Base-by-base conservation (phyloP, 1,140 invertebrate species). In the Littorina saxatilis region DNA sequence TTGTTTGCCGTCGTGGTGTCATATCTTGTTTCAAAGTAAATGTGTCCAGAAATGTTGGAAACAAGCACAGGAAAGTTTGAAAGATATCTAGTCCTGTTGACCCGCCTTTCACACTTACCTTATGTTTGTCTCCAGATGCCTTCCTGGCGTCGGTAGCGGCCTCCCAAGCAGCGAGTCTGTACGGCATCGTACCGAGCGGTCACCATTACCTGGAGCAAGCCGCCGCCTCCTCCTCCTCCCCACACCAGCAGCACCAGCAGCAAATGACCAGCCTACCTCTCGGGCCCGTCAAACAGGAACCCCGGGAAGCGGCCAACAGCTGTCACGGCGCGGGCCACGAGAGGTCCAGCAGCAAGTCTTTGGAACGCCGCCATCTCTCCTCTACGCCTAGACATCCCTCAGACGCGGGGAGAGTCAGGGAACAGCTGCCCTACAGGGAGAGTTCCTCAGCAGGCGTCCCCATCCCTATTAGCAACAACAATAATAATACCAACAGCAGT, bases 101-200 rank as follows among this genome's bases (percentile, higher is more conserved):
- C 43, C 43, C n/a, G n/a, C n/a, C 43, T 47, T 17, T 47, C 43
- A 17, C 35, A 35, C 39, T 39, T 37, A 32, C 23, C 55, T 58
- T 58, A 4, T 68, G 9, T 17, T 74, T n/a, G 40, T 15, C 47
- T 75, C 11, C 76, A 78, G 76, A 78, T 43, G 76, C 76, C 55
- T 78, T 78, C 27, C 37, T 78, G 43, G 74, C 74, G 50, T 77
- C 74, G 20, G 74, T 61, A 17, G 74, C 74, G 7, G 76, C 76
- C 55, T 78, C 76, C 40, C 76, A 78, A 58, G 55, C 76, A 17
- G n/a, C n/a, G n/a, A 39, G 70, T n/a, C 55, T 78, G 55, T 78
- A 63, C 55, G 76, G 76, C 35, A 29, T 78, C 37, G 27, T 78
- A n/a, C 76, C 76, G 37, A 40, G 2, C 23, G 52, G 55, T 47